A percentile compares a stretch with the other conserved stretches of the same genome.
Conservation (phyloP, 2,888 invertebrate species). For the Orthonevra nobilis region DNA sequence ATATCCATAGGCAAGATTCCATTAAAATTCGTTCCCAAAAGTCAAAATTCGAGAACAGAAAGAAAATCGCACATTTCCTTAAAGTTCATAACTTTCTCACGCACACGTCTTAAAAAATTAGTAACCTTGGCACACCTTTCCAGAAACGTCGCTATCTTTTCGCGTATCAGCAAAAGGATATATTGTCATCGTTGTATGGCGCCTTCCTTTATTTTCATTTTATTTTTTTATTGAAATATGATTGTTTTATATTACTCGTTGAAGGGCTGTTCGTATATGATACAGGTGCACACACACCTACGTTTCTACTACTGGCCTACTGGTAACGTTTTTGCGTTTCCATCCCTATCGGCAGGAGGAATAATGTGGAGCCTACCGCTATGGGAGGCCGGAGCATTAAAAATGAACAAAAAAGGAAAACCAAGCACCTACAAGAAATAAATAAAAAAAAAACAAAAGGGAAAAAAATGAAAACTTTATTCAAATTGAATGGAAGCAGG, state of each 20-base stretch:
- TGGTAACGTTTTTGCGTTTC: conserved; percentile 8
- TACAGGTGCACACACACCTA: not conserved
- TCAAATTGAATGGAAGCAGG: conserved; percentile 31
- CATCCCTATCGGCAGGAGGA: not conserved
- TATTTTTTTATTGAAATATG: conserved; percentile 51
- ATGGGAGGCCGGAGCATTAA: not conserved
- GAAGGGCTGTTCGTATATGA: conserved; percentile 34
- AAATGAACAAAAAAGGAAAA: conserved; percentile 9
- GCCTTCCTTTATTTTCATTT: not conserved
- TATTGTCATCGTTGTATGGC: conserved; percentile 21
- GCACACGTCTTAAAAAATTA: not conserved
- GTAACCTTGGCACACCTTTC: conserved; percentile 25
- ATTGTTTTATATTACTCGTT: conserved; percentile 47
- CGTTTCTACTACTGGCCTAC: conserved; percentile 11
- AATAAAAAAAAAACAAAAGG: not conserved
- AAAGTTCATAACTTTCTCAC: too few relatives aligned
- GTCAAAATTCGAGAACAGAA: too few relatives aligned
- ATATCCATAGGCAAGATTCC: too few relatives aligned
- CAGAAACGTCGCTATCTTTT: not conserved
- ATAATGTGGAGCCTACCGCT: conserved; percentile 10
- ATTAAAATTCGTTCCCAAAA: too few relatives aligned
- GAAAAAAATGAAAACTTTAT: conserved; percentile 18
- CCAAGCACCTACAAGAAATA: too few relatives aligned
- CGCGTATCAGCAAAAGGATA: conserved; percentile 22
- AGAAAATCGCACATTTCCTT: too few relatives aligned